Evolutionary conservation across 2,113 vertebrate species (phyloP).

Genomic region (Clarias batrachus): DNA sequence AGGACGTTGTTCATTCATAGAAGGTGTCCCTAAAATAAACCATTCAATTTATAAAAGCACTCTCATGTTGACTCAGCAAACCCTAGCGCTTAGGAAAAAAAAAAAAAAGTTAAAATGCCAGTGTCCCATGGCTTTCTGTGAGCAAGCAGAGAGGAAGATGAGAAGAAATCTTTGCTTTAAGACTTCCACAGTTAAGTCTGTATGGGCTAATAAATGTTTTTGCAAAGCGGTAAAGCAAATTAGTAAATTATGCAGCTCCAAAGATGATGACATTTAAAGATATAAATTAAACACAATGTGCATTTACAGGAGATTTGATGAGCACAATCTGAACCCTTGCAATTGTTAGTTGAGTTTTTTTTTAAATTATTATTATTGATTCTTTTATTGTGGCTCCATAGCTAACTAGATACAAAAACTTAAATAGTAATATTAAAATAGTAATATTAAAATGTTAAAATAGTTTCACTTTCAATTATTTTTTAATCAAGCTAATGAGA

Average conservation of each 20-base stretch:
- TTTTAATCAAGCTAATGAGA: background rate
- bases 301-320: background rate
- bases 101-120: background rate
- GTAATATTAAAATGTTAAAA: background rate
- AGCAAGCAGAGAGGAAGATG: conserved; percentile 8
- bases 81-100: background rate
- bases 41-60: conserved; percentile 1
- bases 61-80: background rate
- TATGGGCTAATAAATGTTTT: conserved; percentile 8
- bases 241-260: background rate
- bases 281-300: background rate
- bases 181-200: background rate
- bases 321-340: background rate
- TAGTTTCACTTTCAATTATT: background rate
- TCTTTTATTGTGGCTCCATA: background rate
- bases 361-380: background rate
- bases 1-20: conserved; percentile 27
- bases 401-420: background rate
- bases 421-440: background rate
- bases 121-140: background rate
- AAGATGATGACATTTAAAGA: background rate
- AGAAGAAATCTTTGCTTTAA: conserved; percentile 26
- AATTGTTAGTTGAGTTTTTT: background rate
- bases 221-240: background rate
- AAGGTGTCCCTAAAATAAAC: background rate